A percentile compares a stretch with the other conserved stretches of the same genome.
These are phyloP conservation scores for Galerucella nymphaeae DNA, from an alignment of 2,888 invertebrate genomes.

Conservation along the genomic window DNA sequence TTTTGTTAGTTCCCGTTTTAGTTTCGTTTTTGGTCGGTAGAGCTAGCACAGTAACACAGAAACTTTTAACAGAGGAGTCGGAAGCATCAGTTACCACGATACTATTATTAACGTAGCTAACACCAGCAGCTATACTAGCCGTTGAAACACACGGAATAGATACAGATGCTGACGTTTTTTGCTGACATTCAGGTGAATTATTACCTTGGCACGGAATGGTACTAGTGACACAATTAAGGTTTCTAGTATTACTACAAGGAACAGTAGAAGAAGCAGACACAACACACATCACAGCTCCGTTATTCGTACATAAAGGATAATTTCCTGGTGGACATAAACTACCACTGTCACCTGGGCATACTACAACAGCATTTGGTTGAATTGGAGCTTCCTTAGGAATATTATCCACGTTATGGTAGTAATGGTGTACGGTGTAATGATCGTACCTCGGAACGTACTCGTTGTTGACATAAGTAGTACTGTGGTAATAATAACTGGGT, in stretches of 20 bases:
- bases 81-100: constrained; percentile 41
- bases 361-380: constrained; percentile 57
- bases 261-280: constrained; percentile 56
- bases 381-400: constrained; percentile 56
- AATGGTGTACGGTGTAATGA: constrained; percentile 61
- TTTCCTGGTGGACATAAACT: constrained; percentile 59
- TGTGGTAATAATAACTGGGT: constrained; percentile 53
- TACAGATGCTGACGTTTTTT: constrained; percentile 49
- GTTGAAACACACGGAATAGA: constrained; percentile 59
- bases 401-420: constrained; percentile 57
- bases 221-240: constrained; percentile 56
- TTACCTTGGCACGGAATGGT: constrained; percentile 58
- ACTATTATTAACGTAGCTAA: constrained; percentile 53
- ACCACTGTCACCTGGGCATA: constrained; percentile 59
- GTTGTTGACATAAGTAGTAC: constrained; percentile 44
- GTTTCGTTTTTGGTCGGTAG: constrained; percentile 29
- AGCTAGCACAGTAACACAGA: constrained; percentile 33
- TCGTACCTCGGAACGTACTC: constrained; percentile 56
- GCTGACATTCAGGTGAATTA: constrained; percentile 55
- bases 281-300: constrained; percentile 62
- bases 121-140: constrained; percentile 52
- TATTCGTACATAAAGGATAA: constrained; percentile 59
- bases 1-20: constrained; percentile 8
- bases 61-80: constrained; percentile 25
- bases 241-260: constrained; percentile 55